These are phyloP conservation scores for Parasteatoda lunata DNA, from an alignment of 2,888 invertebrate species.

Conservation along the genomic window DNA sequence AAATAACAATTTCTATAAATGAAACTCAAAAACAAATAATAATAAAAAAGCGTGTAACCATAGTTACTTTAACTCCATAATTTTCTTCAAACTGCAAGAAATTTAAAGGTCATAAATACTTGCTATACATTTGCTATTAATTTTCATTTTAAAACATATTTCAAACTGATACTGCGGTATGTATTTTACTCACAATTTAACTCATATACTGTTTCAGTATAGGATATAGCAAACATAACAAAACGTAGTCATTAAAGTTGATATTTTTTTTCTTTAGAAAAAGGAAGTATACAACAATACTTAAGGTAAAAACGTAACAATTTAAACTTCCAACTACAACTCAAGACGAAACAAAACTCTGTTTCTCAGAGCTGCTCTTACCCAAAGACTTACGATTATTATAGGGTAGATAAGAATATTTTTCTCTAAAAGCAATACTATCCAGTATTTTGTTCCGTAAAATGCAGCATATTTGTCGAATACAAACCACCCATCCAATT, in stretches of 20 bases:
- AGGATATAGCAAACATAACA: too few relatives aligned
- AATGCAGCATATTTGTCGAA: slow-evolving; percentile 43
- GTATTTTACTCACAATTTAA: too few relatives aligned
- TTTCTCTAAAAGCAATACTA: slow-evolving; percentile 42
- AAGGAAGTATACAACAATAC: not conserved
- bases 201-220: too few relatives aligned
- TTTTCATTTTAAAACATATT: too few relatives aligned
- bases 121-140: too few relatives aligned
- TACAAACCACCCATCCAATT: slow-evolving; percentile 18
- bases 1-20: too few relatives aligned
- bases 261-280: not conserved
- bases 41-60: too few relatives aligned
- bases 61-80: too few relatives aligned
- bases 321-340: not conserved
- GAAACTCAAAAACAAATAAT: too few relatives aligned
- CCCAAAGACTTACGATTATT: slow-evolving; percentile 28
- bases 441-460: slow-evolving; percentile 24
- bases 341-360: not conserved
- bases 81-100: too few relatives aligned
- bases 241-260: not conserved
- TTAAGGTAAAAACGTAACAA: slow-evolving; percentile 15
- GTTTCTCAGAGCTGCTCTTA: not conserved
- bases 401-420: slow-evolving; percentile 16
- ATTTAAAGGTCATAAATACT: too few relatives aligned
- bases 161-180: too few relatives aligned